Conservation (phyloP, 2,888 invertebrate species). For the Spicauda simplicius region DNA sequence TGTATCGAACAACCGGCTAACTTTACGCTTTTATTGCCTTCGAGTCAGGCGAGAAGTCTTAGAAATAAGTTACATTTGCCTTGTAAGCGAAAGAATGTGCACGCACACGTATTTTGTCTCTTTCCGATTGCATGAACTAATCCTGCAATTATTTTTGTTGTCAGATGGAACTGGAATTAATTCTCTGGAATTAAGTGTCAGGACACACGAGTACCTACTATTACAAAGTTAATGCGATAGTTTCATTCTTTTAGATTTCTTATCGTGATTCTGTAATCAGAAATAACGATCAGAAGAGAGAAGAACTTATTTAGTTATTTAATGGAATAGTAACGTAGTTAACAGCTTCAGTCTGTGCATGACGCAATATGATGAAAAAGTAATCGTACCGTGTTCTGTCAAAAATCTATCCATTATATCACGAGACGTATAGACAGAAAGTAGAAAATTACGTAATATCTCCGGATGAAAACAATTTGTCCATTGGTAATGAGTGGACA, state of each 20-base stretch:
- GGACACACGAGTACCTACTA: too few species aligned
- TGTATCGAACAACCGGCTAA: conserved; percentile 55
- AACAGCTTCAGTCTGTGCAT: too few species aligned
- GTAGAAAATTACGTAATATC: conserved; percentile 22
- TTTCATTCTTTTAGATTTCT: too few species aligned
- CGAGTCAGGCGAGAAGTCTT: conserved; percentile 53
- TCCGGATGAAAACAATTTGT: conserved; percentile 60
- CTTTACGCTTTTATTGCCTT: conserved; percentile 62
- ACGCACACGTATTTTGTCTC: conserved; percentile 26
- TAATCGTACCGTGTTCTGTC: background rate
- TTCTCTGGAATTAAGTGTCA: too few species aligned
- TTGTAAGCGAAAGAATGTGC: conserved; percentile 34
- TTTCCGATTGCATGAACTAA: conserved; percentile 13
- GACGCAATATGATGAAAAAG: too few species aligned
- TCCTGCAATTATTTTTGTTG: conserved; percentile 6
- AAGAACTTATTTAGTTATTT: too few species aligned
- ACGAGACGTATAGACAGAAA: background rate
- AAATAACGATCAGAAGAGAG: too few species aligned
- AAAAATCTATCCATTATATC: background rate
- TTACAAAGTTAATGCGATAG: too few species aligned
- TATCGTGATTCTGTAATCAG: too few species aligned
- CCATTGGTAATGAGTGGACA: conserved; percentile 51
- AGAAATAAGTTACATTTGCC: conserved; percentile 60
- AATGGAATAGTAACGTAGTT: too few species aligned
- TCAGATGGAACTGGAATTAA: background rate